Conservation (phyloP, 2,888 invertebrate species). For the Hemithea aestivaria region DNA sequence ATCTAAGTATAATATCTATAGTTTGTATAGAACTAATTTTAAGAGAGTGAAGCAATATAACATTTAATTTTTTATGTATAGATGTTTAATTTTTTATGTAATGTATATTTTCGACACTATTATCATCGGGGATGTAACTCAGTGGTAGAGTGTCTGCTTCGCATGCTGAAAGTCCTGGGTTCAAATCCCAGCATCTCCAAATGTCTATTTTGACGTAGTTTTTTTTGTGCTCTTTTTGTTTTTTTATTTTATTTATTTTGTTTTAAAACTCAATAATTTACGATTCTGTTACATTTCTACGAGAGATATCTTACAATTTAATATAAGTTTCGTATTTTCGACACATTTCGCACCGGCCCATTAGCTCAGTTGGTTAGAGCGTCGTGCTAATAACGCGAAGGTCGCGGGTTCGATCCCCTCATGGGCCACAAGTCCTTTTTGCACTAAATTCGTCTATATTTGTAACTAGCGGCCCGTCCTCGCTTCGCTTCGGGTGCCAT, state of each 20-base stretch:
- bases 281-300: too few species aligned
- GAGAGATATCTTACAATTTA: too few species aligned
- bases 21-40: too few species aligned
- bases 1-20: too few species aligned
- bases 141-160: slow-evolving; percentile 82
- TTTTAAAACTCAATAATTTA: too few species aligned
- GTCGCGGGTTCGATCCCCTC: slow-evolving; percentile 75
- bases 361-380: slow-evolving; percentile 75
- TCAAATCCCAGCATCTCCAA: slow-evolving; percentile 83
- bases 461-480: too few species aligned
- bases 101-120: slow-evolving; percentile 23
- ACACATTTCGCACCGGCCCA: slow-evolving; percentile 41
- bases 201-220: slow-evolving; percentile 14
- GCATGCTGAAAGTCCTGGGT: slow-evolving; percentile 84
- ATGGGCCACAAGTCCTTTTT: slow-evolving; percentile 52
- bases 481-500: too few species aligned
- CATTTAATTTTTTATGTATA: too few species aligned
- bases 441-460: too few species aligned
- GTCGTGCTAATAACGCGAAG: slow-evolving; percentile 75
- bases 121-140: slow-evolving; percentile 67
- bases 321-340: slow-evolving; percentile 8
- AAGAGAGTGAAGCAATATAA: too few species aligned
- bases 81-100: not conserved
- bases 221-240: not conserved
- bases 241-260: not conserved